These are phyloP conservation scores for Erebia palarica DNA, from an alignment of 2,888 invertebrate genomes.

Conservation along the genomic window DNA sequence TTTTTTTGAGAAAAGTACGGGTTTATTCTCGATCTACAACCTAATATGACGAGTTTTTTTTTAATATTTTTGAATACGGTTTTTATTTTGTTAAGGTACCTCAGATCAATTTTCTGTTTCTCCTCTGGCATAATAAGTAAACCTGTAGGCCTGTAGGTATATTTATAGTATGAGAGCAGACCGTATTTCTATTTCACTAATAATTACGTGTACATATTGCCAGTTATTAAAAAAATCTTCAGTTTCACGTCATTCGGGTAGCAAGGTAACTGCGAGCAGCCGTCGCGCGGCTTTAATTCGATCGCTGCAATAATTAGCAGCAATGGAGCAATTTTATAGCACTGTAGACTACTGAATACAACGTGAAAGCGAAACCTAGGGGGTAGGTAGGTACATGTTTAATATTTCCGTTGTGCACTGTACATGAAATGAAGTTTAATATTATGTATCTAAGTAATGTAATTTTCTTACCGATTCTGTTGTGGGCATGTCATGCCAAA, in stretches of 20 bases:
- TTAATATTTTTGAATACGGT: no score
- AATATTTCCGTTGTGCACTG: conserved; percentile 13
- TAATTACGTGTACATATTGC: background rate
- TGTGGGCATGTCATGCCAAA: no score
- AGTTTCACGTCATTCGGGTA: background rate
- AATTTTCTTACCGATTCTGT: background rate
- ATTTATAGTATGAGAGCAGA: background rate
- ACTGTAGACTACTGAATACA: conserved; percentile 17
- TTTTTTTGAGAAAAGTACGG: no score
- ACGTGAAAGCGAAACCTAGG: background rate
- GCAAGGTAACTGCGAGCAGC: conserved; percentile 35
- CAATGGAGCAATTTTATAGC: conserved; percentile 48
- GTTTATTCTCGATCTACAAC: no score
- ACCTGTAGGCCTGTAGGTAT: no score
- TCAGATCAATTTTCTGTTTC: no score
- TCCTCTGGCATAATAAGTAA: no score
- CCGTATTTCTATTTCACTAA: background rate
- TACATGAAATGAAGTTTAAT: background rate
- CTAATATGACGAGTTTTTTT: no score
- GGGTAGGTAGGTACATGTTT: background rate
- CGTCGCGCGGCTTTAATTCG: conserved; percentile 47
- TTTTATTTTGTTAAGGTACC: no score
- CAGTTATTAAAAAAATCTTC: background rate
- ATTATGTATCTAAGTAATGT: background rate
- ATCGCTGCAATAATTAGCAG: conserved; percentile 51